phyloP scores from a whole-genome alignment of 2,888 invertebrate genomes.

The Orthosia cruda region DNA sequence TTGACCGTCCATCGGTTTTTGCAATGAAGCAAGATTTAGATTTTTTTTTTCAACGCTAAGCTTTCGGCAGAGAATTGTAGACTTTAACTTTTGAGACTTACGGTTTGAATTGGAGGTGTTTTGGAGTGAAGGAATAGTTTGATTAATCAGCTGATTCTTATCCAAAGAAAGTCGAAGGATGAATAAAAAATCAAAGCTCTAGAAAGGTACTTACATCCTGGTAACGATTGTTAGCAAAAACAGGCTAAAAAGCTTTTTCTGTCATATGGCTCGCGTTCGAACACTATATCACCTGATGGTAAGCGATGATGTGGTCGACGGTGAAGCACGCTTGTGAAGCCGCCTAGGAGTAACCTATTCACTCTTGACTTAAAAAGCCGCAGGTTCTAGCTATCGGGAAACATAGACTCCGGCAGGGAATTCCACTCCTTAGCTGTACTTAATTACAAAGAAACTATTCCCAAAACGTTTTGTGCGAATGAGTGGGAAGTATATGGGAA shows the following conservation, averaged over 20 bases:
- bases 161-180: constrained; percentile 32
- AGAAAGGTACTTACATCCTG: constrained; percentile 46
- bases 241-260: neutral
- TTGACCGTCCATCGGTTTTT: constrained; percentile 79
- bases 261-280: neutral
- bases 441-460: too few relatives aligned
- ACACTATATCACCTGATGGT: neutral
- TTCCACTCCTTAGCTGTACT: too few relatives aligned
- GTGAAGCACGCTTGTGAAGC: neutral
- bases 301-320: neutral
- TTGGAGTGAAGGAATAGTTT: neutral
- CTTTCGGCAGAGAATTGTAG: constrained; percentile 34
- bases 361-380: too few relatives aligned
- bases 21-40: constrained; percentile 70
- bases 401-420: too few relatives aligned
- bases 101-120: constrained; percentile 23
- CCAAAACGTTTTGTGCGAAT: too few relatives aligned
- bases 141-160: constrained; percentile 53
- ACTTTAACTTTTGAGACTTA: constrained; percentile 16
- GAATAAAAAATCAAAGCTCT: constrained; percentile 26
- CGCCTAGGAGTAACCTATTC: too few relatives aligned
- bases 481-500: too few relatives aligned
- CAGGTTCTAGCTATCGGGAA: too few relatives aligned
- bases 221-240: constrained; percentile 8
- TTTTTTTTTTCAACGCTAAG: constrained; percentile 58